These are phyloP conservation scores for Oryctolagus cuniculus DNA, from an alignment of 2,113 vertebrate species.

Conservation along the genomic window DNA sequence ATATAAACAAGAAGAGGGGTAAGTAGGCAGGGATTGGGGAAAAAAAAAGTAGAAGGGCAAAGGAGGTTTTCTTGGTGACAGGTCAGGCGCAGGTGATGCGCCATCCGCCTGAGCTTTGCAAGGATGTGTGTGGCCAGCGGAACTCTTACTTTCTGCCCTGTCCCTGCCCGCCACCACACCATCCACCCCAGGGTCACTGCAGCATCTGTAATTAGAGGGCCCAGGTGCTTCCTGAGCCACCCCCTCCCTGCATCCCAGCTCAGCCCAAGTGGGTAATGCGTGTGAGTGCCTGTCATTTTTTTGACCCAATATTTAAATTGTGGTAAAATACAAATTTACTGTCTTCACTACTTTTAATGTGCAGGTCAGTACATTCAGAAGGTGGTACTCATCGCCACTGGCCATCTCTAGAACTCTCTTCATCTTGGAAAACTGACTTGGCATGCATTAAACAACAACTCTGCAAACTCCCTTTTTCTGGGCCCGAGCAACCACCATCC, in stretches of 20 bases:
- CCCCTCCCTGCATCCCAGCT: not conserved
- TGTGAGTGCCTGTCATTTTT: too few species aligned
- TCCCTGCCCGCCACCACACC: not conserved
- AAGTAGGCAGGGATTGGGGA: not conserved
- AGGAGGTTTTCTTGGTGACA: not conserved
- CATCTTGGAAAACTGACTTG: not conserved
- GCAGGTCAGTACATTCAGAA: too few species aligned
- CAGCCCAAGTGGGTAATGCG: not conserved
- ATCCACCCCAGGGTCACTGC: not conserved
- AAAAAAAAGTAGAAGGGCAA: not conserved
- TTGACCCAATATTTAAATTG: not conserved
- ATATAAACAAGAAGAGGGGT: not conserved
- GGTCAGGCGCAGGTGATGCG: too few species aligned
- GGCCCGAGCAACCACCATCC: not conserved
- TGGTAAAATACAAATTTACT: not conserved
- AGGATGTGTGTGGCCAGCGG: not conserved
- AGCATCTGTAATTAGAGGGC: not conserved
- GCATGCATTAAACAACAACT: not conserved
- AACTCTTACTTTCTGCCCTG: not conserved
- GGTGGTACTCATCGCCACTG: not conserved
- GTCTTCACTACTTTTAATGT: not conserved
- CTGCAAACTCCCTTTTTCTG: too few species aligned
- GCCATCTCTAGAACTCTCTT: not conserved
- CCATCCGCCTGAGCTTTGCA: not conserved
- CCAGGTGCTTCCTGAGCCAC: not conserved